A percentile compares a stretch with the other conserved stretches of the same genome.
phyloP scores from a whole-genome alignment of 2,888 invertebrate species.

The Germaria angustata region DNA sequence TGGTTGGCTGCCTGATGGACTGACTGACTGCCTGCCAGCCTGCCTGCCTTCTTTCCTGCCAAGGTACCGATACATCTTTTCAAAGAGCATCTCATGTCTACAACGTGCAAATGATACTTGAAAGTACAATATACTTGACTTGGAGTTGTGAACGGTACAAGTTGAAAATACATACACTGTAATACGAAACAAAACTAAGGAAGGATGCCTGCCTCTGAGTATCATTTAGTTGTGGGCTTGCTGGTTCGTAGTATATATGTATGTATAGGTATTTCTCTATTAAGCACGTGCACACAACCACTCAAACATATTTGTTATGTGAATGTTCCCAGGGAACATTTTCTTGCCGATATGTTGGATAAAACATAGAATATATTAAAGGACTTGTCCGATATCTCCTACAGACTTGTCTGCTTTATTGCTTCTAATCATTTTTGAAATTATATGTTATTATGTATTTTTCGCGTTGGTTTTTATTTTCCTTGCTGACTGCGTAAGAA shows the following conservation, averaged over 20 bases:
- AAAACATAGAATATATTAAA: no score
- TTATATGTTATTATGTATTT: no score
- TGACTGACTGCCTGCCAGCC: neutral
- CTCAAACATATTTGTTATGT: no score
- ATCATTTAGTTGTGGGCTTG: constrained; percentile 27
- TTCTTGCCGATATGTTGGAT: no score
- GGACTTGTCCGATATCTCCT: no score
- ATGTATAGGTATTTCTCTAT: constrained; percentile 11
- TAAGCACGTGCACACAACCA: neutral
- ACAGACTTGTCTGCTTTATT: no score
- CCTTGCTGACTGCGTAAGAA: no score
- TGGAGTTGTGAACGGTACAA: constrained; percentile 41
- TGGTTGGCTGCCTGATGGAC: constrained; percentile 9
- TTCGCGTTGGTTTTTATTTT: no score
- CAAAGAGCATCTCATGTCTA: constrained; percentile 36
- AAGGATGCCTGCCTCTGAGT: constrained; percentile 19
- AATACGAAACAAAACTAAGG: constrained; percentile 9
- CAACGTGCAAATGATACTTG: constrained; percentile 64
- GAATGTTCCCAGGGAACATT: no score
- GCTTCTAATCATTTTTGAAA: no score
- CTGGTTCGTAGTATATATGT: neutral
- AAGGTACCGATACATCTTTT: constrained; percentile 27
- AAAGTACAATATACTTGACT: constrained; percentile 63
- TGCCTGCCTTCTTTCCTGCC: neutral
- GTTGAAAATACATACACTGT: neutral